A percentile compares a stretch with the other conserved stretches of the same genome.
Evolutionary conservation across 2,113 vertebrate species (phyloP).

Genomic region (Tachuris rubrigastra): DNA sequence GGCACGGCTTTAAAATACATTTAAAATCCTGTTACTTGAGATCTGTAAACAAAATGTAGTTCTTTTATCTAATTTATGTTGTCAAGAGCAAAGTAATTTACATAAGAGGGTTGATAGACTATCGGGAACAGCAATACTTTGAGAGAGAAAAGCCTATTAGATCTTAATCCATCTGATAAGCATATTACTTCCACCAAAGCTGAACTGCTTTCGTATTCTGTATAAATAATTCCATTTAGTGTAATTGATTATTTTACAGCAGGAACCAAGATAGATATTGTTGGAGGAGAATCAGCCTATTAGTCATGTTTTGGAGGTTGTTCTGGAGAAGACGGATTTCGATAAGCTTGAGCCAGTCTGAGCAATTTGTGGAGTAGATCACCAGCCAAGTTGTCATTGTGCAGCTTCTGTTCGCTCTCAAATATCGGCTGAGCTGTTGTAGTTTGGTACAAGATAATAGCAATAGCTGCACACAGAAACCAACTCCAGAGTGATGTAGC

Average conservation of each 20-base stretch:
- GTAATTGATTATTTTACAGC: conserved; percentile 59
- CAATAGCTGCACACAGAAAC: neutral
- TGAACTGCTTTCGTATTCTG: neutral
- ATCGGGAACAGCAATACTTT: conserved; percentile 7
- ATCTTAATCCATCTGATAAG: conserved; percentile 65
- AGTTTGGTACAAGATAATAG: neutral
- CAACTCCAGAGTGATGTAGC: neutral
- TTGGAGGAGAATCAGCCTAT: conserved; percentile 35
- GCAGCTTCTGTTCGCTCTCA: neutral
- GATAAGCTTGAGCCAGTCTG: neutral
- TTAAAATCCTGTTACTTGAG: conserved; percentile 26
- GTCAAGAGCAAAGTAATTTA: conserved; percentile 46
- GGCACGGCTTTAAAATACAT: conserved; percentile 15
- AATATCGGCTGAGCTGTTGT: neutral
- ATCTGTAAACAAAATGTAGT: conserved; percentile 45
- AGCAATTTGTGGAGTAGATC: neutral
- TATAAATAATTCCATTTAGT: conserved; percentile 47
- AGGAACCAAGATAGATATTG: conserved; percentile 13
- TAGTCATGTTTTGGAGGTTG: conserved; percentile 14
- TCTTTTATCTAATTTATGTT: conserved; percentile 49
- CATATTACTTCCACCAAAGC: conserved; percentile 40
- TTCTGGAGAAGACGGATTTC: neutral
- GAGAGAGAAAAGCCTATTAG: conserved; percentile 43
- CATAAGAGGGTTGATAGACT: conserved; percentile 36
- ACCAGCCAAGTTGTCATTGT: neutral